These are phyloP conservation scores for Notodonta ziczac DNA, from an alignment of 2,888 invertebrate genomes.

Conservation along the genomic window DNA sequence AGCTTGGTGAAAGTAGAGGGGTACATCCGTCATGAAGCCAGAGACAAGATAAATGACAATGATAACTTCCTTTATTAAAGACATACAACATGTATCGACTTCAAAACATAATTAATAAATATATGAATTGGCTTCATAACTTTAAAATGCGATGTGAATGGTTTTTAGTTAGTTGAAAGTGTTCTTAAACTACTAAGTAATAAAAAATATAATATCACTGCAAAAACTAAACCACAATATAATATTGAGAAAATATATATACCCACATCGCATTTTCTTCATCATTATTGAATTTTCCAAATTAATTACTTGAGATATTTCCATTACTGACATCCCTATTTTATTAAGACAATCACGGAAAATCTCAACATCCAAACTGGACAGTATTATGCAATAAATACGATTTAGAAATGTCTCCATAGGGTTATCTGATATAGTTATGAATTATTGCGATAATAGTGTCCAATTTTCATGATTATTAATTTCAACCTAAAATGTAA, in stretches of 20 bases:
- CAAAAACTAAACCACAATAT: no score
- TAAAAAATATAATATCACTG: no score
- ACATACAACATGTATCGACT: no score
- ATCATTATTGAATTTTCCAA: background rate
- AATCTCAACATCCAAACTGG: background rate
- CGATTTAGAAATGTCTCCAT: no score
- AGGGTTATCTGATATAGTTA: no score
- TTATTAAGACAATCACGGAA: background rate
- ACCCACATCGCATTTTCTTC: background rate
- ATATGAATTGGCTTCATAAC: constrained; percentile 23
- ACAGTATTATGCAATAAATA: background rate
- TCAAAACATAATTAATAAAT: no score
- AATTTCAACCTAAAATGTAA: no score
- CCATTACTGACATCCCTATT: background rate
- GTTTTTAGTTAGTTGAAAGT: background rate
- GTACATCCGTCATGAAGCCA: constrained; percentile 36
- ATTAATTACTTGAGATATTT: background rate
- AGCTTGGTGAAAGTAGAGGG: constrained; percentile 37
- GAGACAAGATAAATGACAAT: background rate
- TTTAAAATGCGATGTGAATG: constrained; percentile 20
- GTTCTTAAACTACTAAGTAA: no score
- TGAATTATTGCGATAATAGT: no score
- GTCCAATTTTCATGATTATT: background rate
- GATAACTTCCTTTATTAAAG: no score
- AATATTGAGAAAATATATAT: background rate